Evolutionary conservation across 2,113 vertebrate genomes (phyloP).

Genomic region (Potamarius usumacintae): DNA sequence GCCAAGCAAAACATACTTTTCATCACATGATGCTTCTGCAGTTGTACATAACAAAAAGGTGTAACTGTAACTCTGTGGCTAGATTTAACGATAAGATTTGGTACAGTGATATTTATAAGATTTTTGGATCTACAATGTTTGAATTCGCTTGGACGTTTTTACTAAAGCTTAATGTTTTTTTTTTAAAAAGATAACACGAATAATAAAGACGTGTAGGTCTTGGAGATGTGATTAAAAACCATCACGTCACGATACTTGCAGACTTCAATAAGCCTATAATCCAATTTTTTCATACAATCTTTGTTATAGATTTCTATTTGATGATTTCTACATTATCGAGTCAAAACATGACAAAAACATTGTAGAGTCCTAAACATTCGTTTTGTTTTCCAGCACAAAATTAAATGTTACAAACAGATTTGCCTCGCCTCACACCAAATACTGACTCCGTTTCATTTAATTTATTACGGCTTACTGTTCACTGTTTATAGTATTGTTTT

Average conservation of each 20-base stretch:
- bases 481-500: too few relatives aligned
- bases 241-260: not conserved
- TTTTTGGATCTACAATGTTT: not conserved
- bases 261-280: not conserved
- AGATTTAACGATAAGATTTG: not conserved
- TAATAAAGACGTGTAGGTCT: not conserved
- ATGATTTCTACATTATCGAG: too few relatives aligned
- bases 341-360: too few relatives aligned
- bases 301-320: too few relatives aligned
- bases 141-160: not conserved
- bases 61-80: not conserved
- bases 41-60: not conserved
- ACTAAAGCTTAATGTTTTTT: not conserved
- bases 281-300: too few relatives aligned
- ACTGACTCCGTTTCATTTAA: too few relatives aligned
- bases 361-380: too few relatives aligned
- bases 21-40: not conserved
- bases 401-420: too few relatives aligned
- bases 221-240: not conserved
- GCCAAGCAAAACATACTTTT: not conserved
- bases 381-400: too few relatives aligned
- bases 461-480: too few relatives aligned
- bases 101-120: not conserved
- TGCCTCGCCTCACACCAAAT: too few relatives aligned
- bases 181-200: not conserved